phyloP scores from a whole-genome alignment of 2,888 invertebrate genomes.

The Nemurella pictetii region DNA sequence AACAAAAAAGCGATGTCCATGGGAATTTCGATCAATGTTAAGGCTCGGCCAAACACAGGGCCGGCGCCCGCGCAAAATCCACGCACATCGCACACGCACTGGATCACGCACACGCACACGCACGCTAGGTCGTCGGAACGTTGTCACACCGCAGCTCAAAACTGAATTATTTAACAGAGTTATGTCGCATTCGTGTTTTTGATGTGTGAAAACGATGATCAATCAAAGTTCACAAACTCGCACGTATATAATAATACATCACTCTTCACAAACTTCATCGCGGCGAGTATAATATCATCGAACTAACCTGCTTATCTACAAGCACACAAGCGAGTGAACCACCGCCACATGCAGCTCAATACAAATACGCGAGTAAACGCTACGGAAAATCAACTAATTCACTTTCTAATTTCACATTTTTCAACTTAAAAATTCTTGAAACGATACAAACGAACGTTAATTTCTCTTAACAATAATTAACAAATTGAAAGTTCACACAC shows the following conservation, averaged over 20 bases:
- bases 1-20: background rate
- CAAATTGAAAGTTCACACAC: background rate
- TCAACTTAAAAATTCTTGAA: background rate
- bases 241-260: background rate
- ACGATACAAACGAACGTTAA: background rate
- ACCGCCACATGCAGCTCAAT: background rate
- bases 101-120: slow-evolving; percentile 9
- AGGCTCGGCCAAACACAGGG: background rate
- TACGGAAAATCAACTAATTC: background rate
- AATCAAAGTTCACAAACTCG: background rate
- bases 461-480: background rate
- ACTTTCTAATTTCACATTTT: slow-evolving; percentile 13
- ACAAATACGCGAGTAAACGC: background rate
- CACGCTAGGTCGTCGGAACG: background rate
- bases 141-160: background rate
- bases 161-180: background rate
- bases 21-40: background rate
- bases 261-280: background rate
- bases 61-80: background rate
- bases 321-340: background rate
- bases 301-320: background rate
- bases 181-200: background rate
- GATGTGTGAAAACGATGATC: background rate
- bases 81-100: slow-evolving; percentile 14
- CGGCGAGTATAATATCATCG: background rate